Conservation (phyloP, 2,113 vertebrate genomes). For the Felis chaus region DNA sequence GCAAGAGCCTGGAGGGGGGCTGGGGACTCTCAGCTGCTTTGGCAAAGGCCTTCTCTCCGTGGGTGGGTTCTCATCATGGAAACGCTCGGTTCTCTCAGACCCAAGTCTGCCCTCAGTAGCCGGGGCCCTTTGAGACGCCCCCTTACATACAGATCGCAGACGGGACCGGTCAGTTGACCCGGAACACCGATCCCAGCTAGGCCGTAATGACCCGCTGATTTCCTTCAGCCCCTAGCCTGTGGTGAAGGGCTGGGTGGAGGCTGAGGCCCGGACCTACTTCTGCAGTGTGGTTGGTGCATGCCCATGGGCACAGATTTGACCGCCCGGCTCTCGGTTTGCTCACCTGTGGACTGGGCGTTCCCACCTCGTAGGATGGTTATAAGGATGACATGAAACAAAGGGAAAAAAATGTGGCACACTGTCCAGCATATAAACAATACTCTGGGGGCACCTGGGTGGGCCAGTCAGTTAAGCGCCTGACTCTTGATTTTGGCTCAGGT, state of each 20-base stretch:
- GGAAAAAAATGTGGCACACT: accelerated
- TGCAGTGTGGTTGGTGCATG: accelerated
- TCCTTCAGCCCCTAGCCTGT: accelerated
- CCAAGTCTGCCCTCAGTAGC: accelerated
- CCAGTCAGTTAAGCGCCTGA: no score
- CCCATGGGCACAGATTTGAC: background rate
- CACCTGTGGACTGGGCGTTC: background rate
- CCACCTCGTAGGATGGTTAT: background rate
- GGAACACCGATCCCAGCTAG: background rate
- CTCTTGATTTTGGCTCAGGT: no score
- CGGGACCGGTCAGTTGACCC: background rate
- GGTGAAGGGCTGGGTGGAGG: background rate
- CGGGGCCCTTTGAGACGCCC: accelerated
- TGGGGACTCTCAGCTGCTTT: background rate
- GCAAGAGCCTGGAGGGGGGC: constrained; percentile 29
- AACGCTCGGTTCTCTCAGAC: accelerated
- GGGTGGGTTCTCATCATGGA: background rate
- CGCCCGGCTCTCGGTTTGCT: background rate
- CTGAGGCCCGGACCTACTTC: accelerated
- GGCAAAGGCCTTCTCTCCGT: background rate
- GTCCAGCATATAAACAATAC: background rate
- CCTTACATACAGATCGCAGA: background rate
- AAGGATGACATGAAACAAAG: background rate
- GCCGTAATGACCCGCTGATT: no score
- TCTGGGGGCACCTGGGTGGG: background rate